Evolutionary conservation across 2,113 vertebrate species (phyloP), one percentile per base, ranked within the genome.

Genomic region (Aphyosemion australe): DNA sequence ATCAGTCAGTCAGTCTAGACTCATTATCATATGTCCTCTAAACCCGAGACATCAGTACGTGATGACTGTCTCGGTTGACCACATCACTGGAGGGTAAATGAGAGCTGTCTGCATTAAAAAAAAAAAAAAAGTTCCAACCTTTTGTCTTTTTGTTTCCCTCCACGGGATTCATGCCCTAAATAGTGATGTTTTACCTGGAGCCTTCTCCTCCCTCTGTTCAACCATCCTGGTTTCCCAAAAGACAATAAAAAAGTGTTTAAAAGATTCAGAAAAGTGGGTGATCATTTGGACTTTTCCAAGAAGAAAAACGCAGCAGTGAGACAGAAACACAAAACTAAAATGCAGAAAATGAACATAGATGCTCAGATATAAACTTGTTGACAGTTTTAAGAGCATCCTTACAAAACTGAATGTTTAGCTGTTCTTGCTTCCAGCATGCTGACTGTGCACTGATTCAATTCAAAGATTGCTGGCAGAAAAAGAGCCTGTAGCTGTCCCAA

Each of bases 91-190:
- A 83, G 88, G 89, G 84, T 78, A 88, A 86, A 85, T 82, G 77
- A 78, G 72, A 73, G 78, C 78, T 84, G 87, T 88, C 85, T 90
- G 82, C 76, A 68, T 80, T 4, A 37, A 37, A 37, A 41, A 81
- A 63, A 87, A 88, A 83, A 61, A 87, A 87, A 88, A 88, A 90
- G 86, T 85, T 90, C 84, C 88, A 85, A 86, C 88, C 87, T 91
- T 87, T 90, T 87, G 83, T 83, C 82, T 87, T 78, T 80, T 64
- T 47, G 61, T 69, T 83, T 84, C 82, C 85, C 92, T 92, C 91
- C 53, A 74, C 87, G 92, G 92, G 92, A 89, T 93, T 84, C 84
- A 74, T 93, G 93, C 85, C 91, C 93, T 92, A 93, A 91, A 93
- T 93, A 93, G 78, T 85, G 79, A 84, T 84, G 80, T 92, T 90